phyloP scores from a whole-genome alignment of 2,888 invertebrate genomes.

The Eutolmus rufibarbis region DNA sequence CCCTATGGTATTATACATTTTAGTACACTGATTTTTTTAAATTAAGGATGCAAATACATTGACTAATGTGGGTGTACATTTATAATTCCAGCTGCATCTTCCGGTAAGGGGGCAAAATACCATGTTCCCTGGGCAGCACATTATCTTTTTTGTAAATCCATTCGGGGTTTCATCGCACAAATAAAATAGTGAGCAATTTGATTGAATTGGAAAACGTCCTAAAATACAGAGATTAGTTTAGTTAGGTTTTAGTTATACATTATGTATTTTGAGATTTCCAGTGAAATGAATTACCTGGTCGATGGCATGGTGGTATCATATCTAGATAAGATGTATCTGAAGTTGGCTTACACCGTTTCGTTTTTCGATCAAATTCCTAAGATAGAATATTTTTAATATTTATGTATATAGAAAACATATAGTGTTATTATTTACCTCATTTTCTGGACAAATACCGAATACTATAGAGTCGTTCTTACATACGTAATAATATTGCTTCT shows the following conservation, averaged over 20 bases:
- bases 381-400: background rate
- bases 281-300: slow-evolving; percentile 7
- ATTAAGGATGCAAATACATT: background rate
- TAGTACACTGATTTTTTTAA: background rate
- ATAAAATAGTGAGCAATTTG: slow-evolving; percentile 58
- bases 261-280: background rate
- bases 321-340: background rate
- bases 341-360: background rate
- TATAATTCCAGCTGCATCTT: slow-evolving; percentile 55
- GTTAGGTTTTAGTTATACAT: background rate
- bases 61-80: slow-evolving; percentile 55
- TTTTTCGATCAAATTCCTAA: background rate
- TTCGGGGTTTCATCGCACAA: slow-evolving; percentile 52
- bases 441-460: slow-evolving; percentile 59
- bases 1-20: slow-evolving; percentile 37
- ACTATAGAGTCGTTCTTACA: slow-evolving; percentile 61
- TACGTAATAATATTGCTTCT: slow-evolving; percentile 62
- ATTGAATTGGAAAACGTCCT: slow-evolving; percentile 60
- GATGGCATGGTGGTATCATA: background rate
- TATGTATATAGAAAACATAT: too few relatives aligned
- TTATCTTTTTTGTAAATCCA: slow-evolving; percentile 54
- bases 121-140: slow-evolving; percentile 56
- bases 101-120: slow-evolving; percentile 55
- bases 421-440: slow-evolving; percentile 51
- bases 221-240: background rate